A percentile compares a stretch with the other conserved stretches of the same genome.
phyloP scores from a whole-genome alignment of 2,888 invertebrate genomes.

The Tiliacea citrago region DNA sequence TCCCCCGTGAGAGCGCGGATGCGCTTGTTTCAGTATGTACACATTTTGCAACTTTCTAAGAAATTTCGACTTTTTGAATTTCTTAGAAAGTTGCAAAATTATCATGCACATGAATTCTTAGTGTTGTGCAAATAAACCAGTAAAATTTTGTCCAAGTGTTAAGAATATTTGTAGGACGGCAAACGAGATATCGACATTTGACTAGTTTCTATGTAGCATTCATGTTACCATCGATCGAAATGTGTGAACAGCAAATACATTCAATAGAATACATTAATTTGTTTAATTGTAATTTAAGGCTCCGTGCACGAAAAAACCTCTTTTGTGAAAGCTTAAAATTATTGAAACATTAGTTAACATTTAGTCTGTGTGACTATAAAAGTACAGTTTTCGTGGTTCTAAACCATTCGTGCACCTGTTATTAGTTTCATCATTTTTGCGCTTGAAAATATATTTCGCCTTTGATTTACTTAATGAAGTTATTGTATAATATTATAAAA shows the following conservation, averaged over 20 bases:
- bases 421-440: too few relatives aligned
- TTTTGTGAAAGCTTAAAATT: too few relatives aligned
- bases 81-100: constrained; percentile 43
- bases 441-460: too few relatives aligned
- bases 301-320: too few relatives aligned
- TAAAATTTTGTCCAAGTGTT: constrained; percentile 16
- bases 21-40: constrained; percentile 43
- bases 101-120: constrained; percentile 23
- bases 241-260: constrained; percentile 18
- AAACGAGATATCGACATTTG: constrained; percentile 14
- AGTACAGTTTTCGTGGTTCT: too few relatives aligned
- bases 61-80: constrained; percentile 2
- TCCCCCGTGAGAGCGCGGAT: too few relatives aligned
- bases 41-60: constrained; percentile 5
- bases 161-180: not conserved
- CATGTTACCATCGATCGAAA: constrained; percentile 3
- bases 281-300: constrained; percentile 23
- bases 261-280: constrained; percentile 31
- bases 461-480: too few relatives aligned
- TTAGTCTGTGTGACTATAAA: too few relatives aligned
- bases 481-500: too few relatives aligned
- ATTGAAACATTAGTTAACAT: too few relatives aligned
- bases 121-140: constrained; percentile 43
- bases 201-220: not conserved
- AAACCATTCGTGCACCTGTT: too few relatives aligned